phyloP scores from a whole-genome alignment of 2,113 vertebrate species.

The Nycticryphes semicollaris region DNA sequence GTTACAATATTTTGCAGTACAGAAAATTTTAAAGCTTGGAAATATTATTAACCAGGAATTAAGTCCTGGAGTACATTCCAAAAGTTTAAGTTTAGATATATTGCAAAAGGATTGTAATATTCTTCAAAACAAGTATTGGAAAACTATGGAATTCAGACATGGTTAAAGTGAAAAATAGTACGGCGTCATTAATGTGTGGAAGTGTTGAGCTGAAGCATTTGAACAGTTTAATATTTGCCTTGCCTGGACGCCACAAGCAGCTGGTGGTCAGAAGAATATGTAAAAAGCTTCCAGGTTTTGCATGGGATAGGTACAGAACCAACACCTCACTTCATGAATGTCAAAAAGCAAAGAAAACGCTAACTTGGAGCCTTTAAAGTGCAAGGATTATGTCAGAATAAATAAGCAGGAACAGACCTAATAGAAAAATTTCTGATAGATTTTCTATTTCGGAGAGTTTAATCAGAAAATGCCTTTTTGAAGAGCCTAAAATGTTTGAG shows the following conservation, averaged over 20 bases:
- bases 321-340: accelerated
- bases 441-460: neutral
- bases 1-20: neutral
- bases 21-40: neutral
- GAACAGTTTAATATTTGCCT: neutral
- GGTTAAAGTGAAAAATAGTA: neutral
- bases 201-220: neutral
- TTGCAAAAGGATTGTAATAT: neutral
- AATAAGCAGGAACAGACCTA: neutral
- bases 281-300: neutral
- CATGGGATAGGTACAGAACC: neutral
- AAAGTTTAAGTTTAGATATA: neutral
- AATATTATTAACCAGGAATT: neutral
- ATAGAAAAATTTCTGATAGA: neutral
- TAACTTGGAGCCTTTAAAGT: neutral
- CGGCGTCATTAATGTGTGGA: neutral
- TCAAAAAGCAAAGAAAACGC: neutral
- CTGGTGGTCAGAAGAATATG: neutral
- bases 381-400: neutral
- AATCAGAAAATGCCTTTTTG: neutral
- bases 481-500: neutral
- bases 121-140: neutral
- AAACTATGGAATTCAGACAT: neutral
- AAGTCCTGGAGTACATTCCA: neutral
- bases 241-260: neutral